Base-by-base conservation (phyloP, 2,797 vertebrate genomes). In the Ptychobarbus kaznakovi region DNA sequence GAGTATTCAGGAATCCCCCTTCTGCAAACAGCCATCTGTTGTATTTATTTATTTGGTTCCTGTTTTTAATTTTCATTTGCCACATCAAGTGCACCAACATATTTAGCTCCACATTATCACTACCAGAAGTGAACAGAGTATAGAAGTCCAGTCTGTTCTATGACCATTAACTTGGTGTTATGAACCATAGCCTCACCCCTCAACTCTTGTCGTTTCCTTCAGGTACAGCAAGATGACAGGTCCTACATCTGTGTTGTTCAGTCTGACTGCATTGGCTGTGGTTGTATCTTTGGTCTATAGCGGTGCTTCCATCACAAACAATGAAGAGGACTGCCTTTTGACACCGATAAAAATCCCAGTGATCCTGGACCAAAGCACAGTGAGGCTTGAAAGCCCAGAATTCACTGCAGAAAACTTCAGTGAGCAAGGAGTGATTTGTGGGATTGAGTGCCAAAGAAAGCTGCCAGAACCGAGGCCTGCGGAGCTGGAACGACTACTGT, bases 391-490 rank as follows among this genome's bases (percentile, higher is more conserved):
- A 16, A 94, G 89, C 76, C 94, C 96, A 82, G 87, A 87, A 83
- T 95, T 95, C 81, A 89, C 87, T 88, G 92, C 93, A 80, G 91
- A 93, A 44, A n/a, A 94, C 88, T 88, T 89, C 56, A 49, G 92
- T 78, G 86, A 92, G 83, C 82, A 92, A 46, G 91, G 85, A 9
- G 5, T 69, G 0, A 90, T 92, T 7, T 98, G 97, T 87, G 97
- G 97, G 80, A 97, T 97, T 1, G 96, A 97, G 89, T 97, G 97
- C 89, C 97, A 97, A 89, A 93, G 91, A 18, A 88, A 88, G 11
- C 83, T 95, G 9, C 95, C 95, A 0, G 74, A 89, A 25, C 90
- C 95, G 53, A 95, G 92, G 86, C 91, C 92, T 69, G 88, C 89
- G 7, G 95, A 97, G 46, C 91, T 96, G 89, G 97, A 98, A 89